Conservation (phyloP, 2,113 vertebrate species). For the Lichenostomus cassidix region DNA sequence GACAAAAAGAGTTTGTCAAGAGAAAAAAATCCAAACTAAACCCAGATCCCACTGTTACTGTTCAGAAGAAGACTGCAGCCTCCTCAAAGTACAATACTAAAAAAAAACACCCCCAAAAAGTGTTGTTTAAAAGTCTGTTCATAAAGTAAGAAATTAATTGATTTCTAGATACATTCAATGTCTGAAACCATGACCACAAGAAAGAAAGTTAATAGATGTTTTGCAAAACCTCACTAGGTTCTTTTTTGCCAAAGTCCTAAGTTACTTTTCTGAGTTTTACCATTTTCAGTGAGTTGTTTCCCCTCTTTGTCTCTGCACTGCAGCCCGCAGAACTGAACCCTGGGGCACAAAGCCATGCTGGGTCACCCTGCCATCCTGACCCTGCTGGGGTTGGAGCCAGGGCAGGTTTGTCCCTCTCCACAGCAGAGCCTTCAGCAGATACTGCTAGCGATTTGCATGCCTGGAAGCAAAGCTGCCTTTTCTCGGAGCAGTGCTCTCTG, state of each 20-base stretch:
- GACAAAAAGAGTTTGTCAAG: not conserved
- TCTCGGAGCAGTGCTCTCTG: rapidly evolving
- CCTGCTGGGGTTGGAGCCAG: rapidly evolving
- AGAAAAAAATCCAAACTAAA: not conserved
- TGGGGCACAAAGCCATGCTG: not conserved
- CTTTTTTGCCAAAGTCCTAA: not conserved
- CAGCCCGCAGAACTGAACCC: rapidly evolving
- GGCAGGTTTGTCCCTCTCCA: not conserved
- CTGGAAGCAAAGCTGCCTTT: not conserved
- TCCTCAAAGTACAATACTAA: not conserved
- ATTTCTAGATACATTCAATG: not conserved
- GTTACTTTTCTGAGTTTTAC: not conserved
- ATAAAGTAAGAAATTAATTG: not conserved
- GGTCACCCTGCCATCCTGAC: not conserved
- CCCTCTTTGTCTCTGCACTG: not conserved
- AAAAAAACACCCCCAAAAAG: not conserved
- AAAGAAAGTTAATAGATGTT: not conserved
- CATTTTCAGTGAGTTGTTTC: not conserved
- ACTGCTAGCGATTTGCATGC: rapidly evolving
- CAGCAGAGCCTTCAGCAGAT: not conserved
- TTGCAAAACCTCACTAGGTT: not conserved
- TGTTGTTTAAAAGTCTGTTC: not conserved
- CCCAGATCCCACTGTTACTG: not conserved
- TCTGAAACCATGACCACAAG: not conserved
- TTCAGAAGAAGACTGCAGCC: not conserved